Evolutionary conservation across 2,888 invertebrate species (phyloP).

Genomic region (Diarsia rubi): DNA sequence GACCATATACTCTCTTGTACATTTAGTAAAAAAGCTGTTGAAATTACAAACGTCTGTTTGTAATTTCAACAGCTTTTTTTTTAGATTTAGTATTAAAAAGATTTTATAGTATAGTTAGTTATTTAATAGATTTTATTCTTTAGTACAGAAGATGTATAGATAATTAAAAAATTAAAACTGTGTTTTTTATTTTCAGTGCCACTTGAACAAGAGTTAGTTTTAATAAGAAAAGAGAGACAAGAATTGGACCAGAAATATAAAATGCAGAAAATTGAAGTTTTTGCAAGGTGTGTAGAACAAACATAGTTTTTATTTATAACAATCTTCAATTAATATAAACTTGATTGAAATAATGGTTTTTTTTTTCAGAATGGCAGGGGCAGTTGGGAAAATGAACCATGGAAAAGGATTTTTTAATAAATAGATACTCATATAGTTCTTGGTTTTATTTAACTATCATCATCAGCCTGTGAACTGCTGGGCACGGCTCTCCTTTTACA

Average conservation of each 20-base stretch:
- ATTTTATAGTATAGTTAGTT: too few relatives aligned
- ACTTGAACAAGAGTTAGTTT: conserved; percentile 61
- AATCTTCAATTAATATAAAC: background rate
- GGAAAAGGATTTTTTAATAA: conserved; percentile 49
- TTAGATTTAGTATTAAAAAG: too few relatives aligned
- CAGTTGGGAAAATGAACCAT: conserved; percentile 49
- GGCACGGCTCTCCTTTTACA: background rate
- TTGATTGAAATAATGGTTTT: background rate
- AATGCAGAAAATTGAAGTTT: conserved; percentile 56
- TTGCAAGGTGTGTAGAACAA: conserved; percentile 49
- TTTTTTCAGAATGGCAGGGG: conserved; percentile 55
- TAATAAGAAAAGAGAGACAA: conserved; percentile 57
- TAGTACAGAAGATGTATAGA: too few relatives aligned
- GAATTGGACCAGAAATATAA: conserved; percentile 68
- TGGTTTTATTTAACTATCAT: conserved; percentile 26
- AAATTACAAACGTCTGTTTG: too few relatives aligned
- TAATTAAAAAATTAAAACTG: background rate
- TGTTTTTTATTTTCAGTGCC: conserved; percentile 40
- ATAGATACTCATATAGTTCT: conserved; percentile 10
- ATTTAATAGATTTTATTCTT: too few relatives aligned
- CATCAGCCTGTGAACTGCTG: background rate
- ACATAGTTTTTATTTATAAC: background rate
- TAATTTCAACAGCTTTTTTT: too few relatives aligned
- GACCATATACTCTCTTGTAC: too few relatives aligned
- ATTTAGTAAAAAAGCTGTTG: too few relatives aligned